Evolutionary conservation across 1,140 invertebrate genomes (phyloP), one percentile per base, ranked within the genome.

Genomic region (Rhyacophila brunnea): DNA sequence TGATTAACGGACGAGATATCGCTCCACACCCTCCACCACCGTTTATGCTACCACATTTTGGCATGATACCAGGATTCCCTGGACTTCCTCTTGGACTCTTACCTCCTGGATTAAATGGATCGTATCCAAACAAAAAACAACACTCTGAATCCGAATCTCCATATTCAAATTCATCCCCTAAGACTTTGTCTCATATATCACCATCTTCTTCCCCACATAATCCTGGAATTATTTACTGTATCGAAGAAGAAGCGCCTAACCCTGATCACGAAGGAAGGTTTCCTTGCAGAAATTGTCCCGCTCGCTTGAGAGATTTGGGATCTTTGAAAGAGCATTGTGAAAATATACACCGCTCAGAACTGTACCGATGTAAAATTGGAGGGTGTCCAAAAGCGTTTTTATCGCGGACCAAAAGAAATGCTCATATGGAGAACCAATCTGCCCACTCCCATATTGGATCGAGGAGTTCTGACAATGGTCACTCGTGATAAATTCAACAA

Each of bases 331-430:
- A 85, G 58, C 86, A 88, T 70, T 85, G 84, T 68, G 63, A 65
- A 49, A 78, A 84, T 81, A 72, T 80, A 34, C 88, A 91, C 68
- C 68, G 78, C 34, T 72, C 80, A 14, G 81, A 85, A 52, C 76
- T 88, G 74, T 85, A 84, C 66, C 74, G 81, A 50, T 89, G 87
- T 73, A 83, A 83, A 20, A 75, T 87, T 5, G 77, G 76, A 47
- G 86, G 86, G 10, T 90, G 88, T 71, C 80, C 80, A 17, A 84
- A 87, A 68, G 82, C 86, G n/a, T 90, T 90, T 73, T 83, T 85
- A 45, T 87, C 86, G 7, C 74, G 83, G 62, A 86, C 85, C 64
- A 85, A 84, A 66, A 80, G 87, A 51, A 88, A 88, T 67, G 70
- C 80, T 17, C 87, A 89, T 71, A 81, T 80, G 40, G 84, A 86